Conservation (phyloP, 2,888 invertebrate species). For the Aricia artaxerxes region DNA sequence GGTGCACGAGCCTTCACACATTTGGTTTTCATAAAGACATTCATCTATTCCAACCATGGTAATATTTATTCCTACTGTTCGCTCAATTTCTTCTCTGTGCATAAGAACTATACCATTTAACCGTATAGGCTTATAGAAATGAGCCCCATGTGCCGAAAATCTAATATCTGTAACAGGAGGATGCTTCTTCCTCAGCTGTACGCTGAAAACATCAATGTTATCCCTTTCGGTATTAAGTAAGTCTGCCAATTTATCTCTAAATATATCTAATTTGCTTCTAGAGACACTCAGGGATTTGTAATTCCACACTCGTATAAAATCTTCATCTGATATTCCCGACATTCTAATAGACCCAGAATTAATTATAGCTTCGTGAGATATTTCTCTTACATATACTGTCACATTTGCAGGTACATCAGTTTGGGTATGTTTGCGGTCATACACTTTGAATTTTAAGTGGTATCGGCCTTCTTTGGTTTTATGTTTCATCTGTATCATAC, state of each 20-base stretch:
- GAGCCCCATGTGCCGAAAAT: conserved; percentile 97
- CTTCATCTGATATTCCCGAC: conserved; percentile 96
- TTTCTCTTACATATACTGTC: conserved; percentile 95
- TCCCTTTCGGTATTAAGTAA: conserved; percentile 91
- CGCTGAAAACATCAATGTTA: conserved; percentile 98
- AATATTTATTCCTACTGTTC: conserved; percentile 96
- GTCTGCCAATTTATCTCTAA: conserved; percentile 92
- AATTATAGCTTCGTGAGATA: conserved; percentile 96
- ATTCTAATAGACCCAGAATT: conserved; percentile 97
- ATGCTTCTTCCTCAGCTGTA: conserved; percentile 92
- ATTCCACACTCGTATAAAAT: conserved; percentile 97
- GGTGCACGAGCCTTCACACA: conserved; percentile 98
- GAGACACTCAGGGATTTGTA: conserved; percentile 92
- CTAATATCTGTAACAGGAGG: conserved; percentile 95
- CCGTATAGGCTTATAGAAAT: conserved; percentile 96
- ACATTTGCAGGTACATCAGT: conserved; percentile 98
- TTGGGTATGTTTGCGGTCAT: conserved; percentile 96
- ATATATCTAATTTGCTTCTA: conserved; percentile 93
- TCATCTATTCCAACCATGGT: conserved; percentile 99
- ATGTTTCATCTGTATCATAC: conserved; percentile 97
- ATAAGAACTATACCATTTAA: conserved; percentile 96
- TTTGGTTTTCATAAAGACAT: conserved; percentile 95
- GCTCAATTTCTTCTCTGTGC: conserved; percentile 96
- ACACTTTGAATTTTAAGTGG: conserved; percentile 91
- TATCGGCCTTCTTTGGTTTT: conserved; percentile 94